Percentiles rank a stretch among this genome's conserved stretches.
Evolutionary conservation across 92 coral and sea anemone species (phyloP).

Genomic region (Heliopora coerulea): DNA sequence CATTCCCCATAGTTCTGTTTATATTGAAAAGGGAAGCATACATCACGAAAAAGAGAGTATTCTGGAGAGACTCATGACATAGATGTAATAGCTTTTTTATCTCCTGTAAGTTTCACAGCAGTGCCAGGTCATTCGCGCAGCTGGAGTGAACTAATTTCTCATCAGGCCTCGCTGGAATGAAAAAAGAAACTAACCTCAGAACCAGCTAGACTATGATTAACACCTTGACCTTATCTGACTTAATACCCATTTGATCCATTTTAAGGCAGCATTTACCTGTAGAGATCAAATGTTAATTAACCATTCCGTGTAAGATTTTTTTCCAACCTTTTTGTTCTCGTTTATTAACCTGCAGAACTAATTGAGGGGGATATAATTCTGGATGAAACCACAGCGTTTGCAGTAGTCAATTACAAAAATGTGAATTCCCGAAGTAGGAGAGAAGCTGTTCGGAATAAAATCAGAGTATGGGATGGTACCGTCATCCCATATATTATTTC

Average conservation of each 20-base stretch:
- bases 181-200: background rate
- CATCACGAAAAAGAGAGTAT: too few species aligned
- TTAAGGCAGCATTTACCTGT: background rate
- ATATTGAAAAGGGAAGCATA: too few species aligned
- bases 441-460: conserved; percentile 1
- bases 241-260: too few species aligned
- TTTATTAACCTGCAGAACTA: conserved; percentile 1
- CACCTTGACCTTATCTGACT: too few species aligned
- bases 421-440: background rate
- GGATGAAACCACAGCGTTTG: conserved; percentile 36
- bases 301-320: background rate
- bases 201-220: too few species aligned
- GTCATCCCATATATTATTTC: conserved; percentile 33
- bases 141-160: background rate
- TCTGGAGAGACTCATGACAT: too few species aligned
- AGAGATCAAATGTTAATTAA: background rate
- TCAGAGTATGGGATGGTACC: conserved; percentile 19
- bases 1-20: too few species aligned
- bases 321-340: background rate
- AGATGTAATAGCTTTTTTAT: conserved; percentile 1
- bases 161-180: conserved; percentile 19
- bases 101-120: conserved; percentile 32
- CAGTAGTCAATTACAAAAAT: background rate
- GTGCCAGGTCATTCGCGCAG: conserved; percentile 13
- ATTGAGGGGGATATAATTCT: conserved; percentile 35